Evolutionary conservation across 2,113 vertebrate genomes (phyloP).

Genomic region (Circaetus cinerascens): DNA sequence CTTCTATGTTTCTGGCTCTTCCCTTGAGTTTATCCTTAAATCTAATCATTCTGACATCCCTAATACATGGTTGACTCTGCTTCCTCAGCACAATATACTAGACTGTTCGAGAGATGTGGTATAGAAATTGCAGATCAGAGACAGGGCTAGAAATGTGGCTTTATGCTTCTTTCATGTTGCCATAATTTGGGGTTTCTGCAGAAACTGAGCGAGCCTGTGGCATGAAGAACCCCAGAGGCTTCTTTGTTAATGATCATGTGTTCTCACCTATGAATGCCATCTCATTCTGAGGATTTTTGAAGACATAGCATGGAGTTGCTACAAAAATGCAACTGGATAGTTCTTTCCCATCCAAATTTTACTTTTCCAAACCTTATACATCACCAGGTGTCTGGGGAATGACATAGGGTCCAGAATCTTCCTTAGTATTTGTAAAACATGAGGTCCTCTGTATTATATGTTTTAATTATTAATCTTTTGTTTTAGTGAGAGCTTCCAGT

Average conservation of each 20-base stretch:
- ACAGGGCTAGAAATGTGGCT: not conserved
- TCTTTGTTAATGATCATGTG: not conserved
- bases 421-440: not conserved
- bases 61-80: not conserved
- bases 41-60: not conserved
- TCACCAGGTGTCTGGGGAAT: not conserved
- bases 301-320: not conserved
- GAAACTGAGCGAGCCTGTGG: not conserved
- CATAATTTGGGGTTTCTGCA: not conserved
- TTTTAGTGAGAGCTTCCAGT: not conserved
- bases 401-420: not conserved
- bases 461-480: constrained; percentile 14
- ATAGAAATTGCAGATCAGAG: not conserved
- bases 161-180: not conserved
- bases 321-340: not conserved
- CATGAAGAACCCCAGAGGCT: not conserved
- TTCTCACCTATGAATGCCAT: not conserved
- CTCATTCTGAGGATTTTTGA: not conserved
- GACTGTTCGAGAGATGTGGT: not conserved
- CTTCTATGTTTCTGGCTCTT: not conserved
- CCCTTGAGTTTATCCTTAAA: constrained; percentile 11
- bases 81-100: not conserved
- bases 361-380: not conserved
- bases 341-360: not conserved
- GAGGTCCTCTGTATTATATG: not conserved